Conservation (phyloP, 2,113 vertebrate species). For the Lasiurus borealis region DNA sequence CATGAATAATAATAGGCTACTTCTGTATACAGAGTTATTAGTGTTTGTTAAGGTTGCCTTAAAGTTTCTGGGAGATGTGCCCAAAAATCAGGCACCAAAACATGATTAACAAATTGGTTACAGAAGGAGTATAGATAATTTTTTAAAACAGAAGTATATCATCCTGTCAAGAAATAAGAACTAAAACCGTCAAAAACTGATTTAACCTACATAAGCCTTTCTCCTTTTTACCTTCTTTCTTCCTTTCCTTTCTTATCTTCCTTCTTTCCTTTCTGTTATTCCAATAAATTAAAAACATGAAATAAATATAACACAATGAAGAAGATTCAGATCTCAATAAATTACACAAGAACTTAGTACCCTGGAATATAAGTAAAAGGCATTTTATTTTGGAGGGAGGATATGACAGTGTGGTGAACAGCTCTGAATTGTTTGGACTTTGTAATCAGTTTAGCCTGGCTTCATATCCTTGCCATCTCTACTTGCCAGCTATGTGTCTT, state of each 20-base stretch:
- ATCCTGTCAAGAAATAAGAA: slow-evolving; percentile 56
- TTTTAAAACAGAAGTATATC: slow-evolving; percentile 78
- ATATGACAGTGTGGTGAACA: background rate
- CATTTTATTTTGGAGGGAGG: background rate
- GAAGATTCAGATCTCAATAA: slow-evolving; percentile 40
- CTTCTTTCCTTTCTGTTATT: background rate
- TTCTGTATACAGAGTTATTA: slow-evolving; percentile 87
- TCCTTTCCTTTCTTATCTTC: background rate
- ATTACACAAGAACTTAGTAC: background rate
- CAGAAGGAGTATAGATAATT: slow-evolving; percentile 83
- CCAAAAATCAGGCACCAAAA: slow-evolving; percentile 87
- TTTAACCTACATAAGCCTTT: slow-evolving; percentile 51
- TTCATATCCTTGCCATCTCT: background rate
- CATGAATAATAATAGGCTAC: slow-evolving; percentile 90
- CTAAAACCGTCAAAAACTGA: slow-evolving; percentile 70
- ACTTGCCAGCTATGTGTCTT: background rate
- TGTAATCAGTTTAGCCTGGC: background rate
- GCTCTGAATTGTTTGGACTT: slow-evolving; percentile 23
- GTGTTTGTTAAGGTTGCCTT: slow-evolving; percentile 86
- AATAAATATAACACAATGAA: slow-evolving; percentile 36
- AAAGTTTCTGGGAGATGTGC: slow-evolving; percentile 86
- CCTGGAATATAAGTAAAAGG: slow-evolving; percentile 49
- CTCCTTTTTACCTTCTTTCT: background rate
- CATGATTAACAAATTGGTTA: slow-evolving; percentile 86
- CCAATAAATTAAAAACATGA: slow-evolving; percentile 4